Evolutionary conservation across 2,888 invertebrate genomes (phyloP), one percentile per base, ranked within the genome.

Genomic region (Pristionchus exspectatus): DNA sequence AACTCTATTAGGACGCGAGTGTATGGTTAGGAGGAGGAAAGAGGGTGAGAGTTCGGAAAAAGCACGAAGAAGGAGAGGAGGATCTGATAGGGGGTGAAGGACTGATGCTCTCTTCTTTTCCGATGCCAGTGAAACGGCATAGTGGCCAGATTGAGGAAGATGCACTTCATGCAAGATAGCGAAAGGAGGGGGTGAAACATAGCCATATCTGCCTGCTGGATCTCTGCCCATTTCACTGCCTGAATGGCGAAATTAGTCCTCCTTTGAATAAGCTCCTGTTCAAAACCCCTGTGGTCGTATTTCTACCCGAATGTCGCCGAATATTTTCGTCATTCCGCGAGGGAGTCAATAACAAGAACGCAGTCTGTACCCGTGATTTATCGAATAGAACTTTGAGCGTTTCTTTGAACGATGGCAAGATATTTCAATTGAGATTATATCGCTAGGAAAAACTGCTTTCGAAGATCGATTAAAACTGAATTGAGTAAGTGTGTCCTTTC

Each of bases 1-100:
- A 81, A 54, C 81, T 81, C 81, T 81, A 81, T 81, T 81, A 81
- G 81, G 81, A 54, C 81, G 74, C n/a, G 74, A 33, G 74, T 77
- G 81, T 33, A 74, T 74, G 74, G 74, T 74, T 38, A 38, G 74
- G 27, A 72, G 38, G 38, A 38, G 74, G 24, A 2, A n/a, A 74
- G 74, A 44, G 38, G 38, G 74, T 33, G 74, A 74, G 74, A 38
- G 74, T 54, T 81, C 81, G 50, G n/a, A 21, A 50, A 33, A 50
- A 21, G 81, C 21, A 77, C 63, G 63, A 44, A 77, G 27, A 81
- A 24, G 81, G 9, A 27, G 81, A 81, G 27, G 44, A 18, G 50
- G 81, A 81, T 54, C 81, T 44, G 81, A 81, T 54, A 81, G 44
- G 50, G n/a, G 27, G 81, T n/a, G 74, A 74, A 24, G 69, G 5